These are phyloP conservation scores for Andrena haemorrhoa DNA, from an alignment of 2,888 invertebrate species.

Conservation along the genomic window DNA sequence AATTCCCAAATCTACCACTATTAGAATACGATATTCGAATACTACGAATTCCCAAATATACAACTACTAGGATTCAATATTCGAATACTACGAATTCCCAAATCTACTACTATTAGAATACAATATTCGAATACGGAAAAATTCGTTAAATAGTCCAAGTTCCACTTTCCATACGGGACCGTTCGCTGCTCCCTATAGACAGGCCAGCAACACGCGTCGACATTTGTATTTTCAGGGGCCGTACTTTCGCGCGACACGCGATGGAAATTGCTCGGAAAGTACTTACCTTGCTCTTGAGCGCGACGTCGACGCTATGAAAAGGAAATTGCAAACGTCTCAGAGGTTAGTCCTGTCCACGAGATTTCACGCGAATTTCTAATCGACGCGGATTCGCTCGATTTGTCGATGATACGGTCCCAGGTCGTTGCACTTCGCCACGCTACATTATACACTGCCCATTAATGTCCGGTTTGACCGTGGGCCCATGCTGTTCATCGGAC, in stretches of 20 bases:
- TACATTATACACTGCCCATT: not conserved
- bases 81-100: no score
- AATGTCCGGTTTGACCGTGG: slow-evolving; percentile 7
- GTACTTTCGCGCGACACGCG: slow-evolving; percentile 50
- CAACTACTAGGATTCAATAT: no score
- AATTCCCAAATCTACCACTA: no score
- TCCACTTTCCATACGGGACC: not conserved
- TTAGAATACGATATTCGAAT: no score
- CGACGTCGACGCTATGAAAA: slow-evolving; percentile 23
- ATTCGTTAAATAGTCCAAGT: not conserved
- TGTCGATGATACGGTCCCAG: slow-evolving; percentile 40
- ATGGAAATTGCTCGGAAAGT: slow-evolving; percentile 54
- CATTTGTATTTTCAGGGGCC: slow-evolving; percentile 22
- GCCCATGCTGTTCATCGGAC: not conserved
- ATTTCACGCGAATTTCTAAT: slow-evolving; percentile 66
- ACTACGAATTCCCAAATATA: no score
- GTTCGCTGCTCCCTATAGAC: slow-evolving; percentile 6
- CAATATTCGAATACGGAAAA: no score
- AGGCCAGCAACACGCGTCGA: not conserved
- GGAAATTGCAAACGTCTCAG: slow-evolving; percentile 45
- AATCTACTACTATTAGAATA: no score
- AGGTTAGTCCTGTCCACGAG: slow-evolving; percentile 25
- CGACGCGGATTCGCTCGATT: slow-evolving; percentile 53
- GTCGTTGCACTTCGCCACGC: slow-evolving; percentile 20
- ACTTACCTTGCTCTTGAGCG: slow-evolving; percentile 26